Percentiles rank a stretch among this genome's conserved stretches.
phyloP scores from a whole-genome alignment of 2,113 vertebrate species.

The Catharus fuscescens region DNA sequence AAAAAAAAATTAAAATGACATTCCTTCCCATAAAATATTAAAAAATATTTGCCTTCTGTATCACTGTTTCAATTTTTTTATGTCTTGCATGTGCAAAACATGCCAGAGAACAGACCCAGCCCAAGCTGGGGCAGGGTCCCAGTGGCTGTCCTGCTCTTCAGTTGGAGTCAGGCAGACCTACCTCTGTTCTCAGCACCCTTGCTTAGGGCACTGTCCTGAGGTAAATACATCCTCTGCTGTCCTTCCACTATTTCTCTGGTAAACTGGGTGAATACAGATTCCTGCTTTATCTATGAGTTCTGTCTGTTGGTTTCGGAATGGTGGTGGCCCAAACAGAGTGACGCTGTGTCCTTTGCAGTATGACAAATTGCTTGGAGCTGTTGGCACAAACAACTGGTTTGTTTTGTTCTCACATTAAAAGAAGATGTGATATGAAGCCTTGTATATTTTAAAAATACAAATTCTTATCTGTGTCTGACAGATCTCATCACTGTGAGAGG shows the following conservation, averaged over 20 bases:
- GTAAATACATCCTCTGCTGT: neutral
- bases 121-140: fast-evolving
- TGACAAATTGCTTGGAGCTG: neutral
- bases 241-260: neutral
- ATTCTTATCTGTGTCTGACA: slow-evolving; percentile 72
- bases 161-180: neutral
- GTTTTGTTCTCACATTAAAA: slow-evolving; percentile 50
- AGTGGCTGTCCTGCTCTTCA: fast-evolving
- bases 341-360: neutral
- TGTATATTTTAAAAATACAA: slow-evolving; percentile 59
- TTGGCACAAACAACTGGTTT: neutral
- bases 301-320: neutral
- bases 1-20: neutral
- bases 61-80: neutral
- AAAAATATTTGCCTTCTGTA: neutral
- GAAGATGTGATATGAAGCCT: neutral
- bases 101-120: neutral
- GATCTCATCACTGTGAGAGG: slow-evolving; percentile 63
- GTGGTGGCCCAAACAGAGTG: neutral
- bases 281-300: neutral
- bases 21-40: neutral
- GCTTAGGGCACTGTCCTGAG: neutral
- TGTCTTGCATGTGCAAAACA: fast-evolving
- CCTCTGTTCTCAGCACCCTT: neutral
- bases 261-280: neutral